phyloP scores from a whole-genome alignment of 1,140 invertebrate species.

The Dryas iulia region DNA sequence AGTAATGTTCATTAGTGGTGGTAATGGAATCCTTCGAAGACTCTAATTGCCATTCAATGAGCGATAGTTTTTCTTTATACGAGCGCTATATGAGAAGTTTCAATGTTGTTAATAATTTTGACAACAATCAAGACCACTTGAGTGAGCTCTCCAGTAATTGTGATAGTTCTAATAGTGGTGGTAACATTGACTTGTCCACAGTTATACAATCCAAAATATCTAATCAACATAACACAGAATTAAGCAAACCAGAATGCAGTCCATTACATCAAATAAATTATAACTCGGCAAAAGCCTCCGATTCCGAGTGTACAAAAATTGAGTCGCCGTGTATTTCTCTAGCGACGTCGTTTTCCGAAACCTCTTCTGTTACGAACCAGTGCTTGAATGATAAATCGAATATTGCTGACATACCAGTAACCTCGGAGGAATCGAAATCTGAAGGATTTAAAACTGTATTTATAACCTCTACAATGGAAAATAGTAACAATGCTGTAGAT shows the following conservation, averaged over 20 bases:
- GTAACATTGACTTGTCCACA: conserved; percentile 63
- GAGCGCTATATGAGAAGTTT: conserved; percentile 74
- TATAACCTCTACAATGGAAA: conserved; percentile 76
- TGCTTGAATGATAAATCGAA: conserved; percentile 60
- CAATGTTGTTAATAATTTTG: conserved; percentile 59
- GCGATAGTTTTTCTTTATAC: conserved; percentile 71
- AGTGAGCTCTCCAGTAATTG: conserved; percentile 40
- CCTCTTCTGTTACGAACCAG: conserved; percentile 50
- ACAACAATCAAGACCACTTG: conserved; percentile 39
- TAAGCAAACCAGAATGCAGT: conserved; percentile 41
- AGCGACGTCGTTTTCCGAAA: conserved; percentile 49
- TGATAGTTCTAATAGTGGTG: conserved; percentile 54
- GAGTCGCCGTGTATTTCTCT: conserved; percentile 46
- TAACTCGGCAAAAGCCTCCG: conserved; percentile 45
- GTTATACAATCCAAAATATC: conserved; percentile 44
- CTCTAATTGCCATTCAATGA: conserved; percentile 68
- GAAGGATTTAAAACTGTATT: conserved; percentile 57
- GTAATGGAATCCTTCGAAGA: conserved; percentile 73
- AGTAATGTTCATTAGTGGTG: conserved; percentile 14
- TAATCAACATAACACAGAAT: conserved; percentile 45
- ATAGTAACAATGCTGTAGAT: conserved; percentile 77
- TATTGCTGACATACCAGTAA: conserved; percentile 46
- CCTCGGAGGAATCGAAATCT: conserved; percentile 62
- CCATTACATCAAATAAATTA: conserved; percentile 41
- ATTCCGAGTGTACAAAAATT: conserved; percentile 47